Percentiles rank a stretch among this genome's conserved stretches.
Evolutionary conservation across 1,140 invertebrate species (phyloP).

Genomic region (Aphelenchoides avenae): DNA sequence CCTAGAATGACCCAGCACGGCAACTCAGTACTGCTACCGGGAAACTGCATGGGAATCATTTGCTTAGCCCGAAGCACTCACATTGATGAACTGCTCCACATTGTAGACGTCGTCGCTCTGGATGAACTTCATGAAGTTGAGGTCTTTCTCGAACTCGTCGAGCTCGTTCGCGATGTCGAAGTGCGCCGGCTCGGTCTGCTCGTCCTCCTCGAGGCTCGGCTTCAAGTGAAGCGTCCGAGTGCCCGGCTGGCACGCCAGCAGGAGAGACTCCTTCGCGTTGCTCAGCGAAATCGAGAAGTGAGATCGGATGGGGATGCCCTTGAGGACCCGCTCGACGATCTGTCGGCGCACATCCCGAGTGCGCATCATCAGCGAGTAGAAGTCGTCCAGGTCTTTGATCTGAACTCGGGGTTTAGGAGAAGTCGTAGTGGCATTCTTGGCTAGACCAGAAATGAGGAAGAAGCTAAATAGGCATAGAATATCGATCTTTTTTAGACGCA

Average conservation of each 20-base stretch:
- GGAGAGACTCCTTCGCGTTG: slow-evolving; percentile 55
- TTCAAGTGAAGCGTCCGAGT: slow-evolving; percentile 36
- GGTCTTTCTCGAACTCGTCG: slow-evolving; percentile 56
- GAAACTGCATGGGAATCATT: too few species aligned
- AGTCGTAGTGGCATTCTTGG: too few species aligned
- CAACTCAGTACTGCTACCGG: too few species aligned
- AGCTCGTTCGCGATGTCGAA: slow-evolving; percentile 57
- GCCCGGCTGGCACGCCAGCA: slow-evolving; percentile 44
- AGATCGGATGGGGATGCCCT: slow-evolving; percentile 53
- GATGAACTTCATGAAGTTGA: slow-evolving; percentile 55
- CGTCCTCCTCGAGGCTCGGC: slow-evolving; percentile 23
- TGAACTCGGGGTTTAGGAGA: too few species aligned
- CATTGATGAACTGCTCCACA: slow-evolving; percentile 51
- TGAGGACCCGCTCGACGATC: slow-evolving; percentile 57
- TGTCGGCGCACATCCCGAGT: slow-evolving; percentile 55
- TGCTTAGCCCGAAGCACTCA: slow-evolving; percentile 19
- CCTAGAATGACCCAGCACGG: too few species aligned
- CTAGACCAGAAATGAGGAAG: not conserved
- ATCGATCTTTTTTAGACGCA: not conserved
- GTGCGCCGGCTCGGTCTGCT: slow-evolving; percentile 10
- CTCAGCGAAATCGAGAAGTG: slow-evolving; percentile 54
- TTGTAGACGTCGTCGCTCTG: slow-evolving; percentile 57
- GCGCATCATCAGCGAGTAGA: slow-evolving; percentile 55
- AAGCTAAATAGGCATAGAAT: not conserved
- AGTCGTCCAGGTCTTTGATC: too few species aligned